These are phyloP conservation scores for Pagetopsis macropterus DNA, from an alignment of 2,797 vertebrate genomes.

Conservation along the genomic window DNA sequence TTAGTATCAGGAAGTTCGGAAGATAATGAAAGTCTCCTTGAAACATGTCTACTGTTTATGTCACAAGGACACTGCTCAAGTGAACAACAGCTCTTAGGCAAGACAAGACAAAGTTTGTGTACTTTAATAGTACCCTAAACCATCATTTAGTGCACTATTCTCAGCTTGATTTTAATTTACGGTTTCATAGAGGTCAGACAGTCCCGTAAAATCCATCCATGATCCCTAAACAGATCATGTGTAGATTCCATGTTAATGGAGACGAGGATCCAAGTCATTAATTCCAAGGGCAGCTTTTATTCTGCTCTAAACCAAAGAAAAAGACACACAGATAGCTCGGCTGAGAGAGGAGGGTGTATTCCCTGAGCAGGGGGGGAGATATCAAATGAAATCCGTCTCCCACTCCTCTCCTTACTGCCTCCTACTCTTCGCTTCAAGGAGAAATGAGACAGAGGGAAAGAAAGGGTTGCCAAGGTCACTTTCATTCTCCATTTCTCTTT, in stretches of 20 bases:
- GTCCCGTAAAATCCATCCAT: constrained; percentile 48
- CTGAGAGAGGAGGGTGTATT: constrained; percentile 64
- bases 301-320: constrained; percentile 59
- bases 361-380: constrained; percentile 66
- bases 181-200: constrained; percentile 46
- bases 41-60: constrained; percentile 23
- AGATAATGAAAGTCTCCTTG: constrained; percentile 19
- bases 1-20: constrained; percentile 21
- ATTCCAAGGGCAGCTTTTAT: constrained; percentile 77
- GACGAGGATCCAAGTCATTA: constrained; percentile 56
- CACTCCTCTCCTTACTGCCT: constrained; percentile 51
- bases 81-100: background rate
- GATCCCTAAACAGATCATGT: constrained; percentile 55
- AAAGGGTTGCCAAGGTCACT: constrained; percentile 73
- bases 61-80: constrained; percentile 17
- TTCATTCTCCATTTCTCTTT: constrained; percentile 35
- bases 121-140: no score
- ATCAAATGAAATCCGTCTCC: constrained; percentile 73
- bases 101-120: no score
- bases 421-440: constrained; percentile 56
- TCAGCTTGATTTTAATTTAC: constrained; percentile 34
- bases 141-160: background rate
- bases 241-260: constrained; percentile 59
- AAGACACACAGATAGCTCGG: constrained; percentile 56
- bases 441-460: constrained; percentile 42